phyloP scores from a whole-genome alignment of 2,888 invertebrate genomes.

The Camponotus fellah region DNA sequence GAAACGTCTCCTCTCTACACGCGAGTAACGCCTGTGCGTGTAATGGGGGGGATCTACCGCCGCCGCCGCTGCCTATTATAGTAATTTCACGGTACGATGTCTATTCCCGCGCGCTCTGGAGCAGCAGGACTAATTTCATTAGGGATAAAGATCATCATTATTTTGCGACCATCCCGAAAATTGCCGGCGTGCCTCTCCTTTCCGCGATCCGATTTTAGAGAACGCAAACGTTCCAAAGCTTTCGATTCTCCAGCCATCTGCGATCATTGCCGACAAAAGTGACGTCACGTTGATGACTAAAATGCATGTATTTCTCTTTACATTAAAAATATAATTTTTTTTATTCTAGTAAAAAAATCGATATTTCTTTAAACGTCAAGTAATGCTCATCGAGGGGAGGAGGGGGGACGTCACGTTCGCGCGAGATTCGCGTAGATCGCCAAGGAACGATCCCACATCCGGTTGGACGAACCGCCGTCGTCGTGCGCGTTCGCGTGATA shows the following conservation, averaged over 20 bases:
- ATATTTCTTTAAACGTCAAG: neutral
- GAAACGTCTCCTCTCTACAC: slow-evolving; percentile 50
- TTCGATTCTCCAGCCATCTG: slow-evolving; percentile 8
- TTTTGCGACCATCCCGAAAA: slow-evolving; percentile 79
- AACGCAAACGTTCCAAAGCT: slow-evolving; percentile 49
- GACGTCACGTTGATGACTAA: neutral
- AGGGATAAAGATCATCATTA: slow-evolving; percentile 86
- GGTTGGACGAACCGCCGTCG: slow-evolving; percentile 64
- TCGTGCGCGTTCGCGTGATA: slow-evolving; percentile 77
- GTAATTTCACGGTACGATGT: slow-evolving; percentile 84
- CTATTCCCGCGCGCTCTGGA: slow-evolving; percentile 81
- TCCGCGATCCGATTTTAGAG: slow-evolving; percentile 66
- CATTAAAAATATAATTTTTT: neutral
- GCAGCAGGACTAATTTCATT: slow-evolving; percentile 85
- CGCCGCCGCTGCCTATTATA: slow-evolving; percentile 82
- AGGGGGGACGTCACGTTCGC: slow-evolving; percentile 63
- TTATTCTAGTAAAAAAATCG: neutral
- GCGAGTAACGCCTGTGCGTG: slow-evolving; percentile 48
- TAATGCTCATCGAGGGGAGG: no score
- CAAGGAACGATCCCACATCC: slow-evolving; percentile 73
- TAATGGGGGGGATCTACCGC: slow-evolving; percentile 66
- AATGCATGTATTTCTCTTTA: neutral
- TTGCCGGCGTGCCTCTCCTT: slow-evolving; percentile 70
- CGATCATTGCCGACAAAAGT: neutral
- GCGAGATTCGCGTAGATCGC: slow-evolving; percentile 62